Evolutionary conservation across 2,113 vertebrate species (phyloP).

Genomic region (Odocoileus hemionus): DNA sequence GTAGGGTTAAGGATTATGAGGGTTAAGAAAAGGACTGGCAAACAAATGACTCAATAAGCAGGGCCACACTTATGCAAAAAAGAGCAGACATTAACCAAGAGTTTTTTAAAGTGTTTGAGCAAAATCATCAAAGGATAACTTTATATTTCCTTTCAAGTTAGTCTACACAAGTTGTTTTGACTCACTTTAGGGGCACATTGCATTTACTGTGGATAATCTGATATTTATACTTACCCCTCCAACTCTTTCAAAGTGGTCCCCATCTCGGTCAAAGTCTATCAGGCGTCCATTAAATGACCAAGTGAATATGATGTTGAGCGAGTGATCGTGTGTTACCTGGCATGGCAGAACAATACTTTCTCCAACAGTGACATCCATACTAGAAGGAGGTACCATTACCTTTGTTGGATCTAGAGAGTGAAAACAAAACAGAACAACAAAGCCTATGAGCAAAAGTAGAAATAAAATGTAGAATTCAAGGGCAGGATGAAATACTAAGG

Average conservation of each 20-base stretch:
- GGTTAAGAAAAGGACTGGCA: not conserved
- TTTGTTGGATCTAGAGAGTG: constrained; percentile 87
- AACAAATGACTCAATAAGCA: not conserved
- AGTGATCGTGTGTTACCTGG: constrained; percentile 94
- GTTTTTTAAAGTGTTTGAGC: not conserved
- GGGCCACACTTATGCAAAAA: not conserved
- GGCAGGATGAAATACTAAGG: not conserved
- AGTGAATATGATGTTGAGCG: constrained; percentile 92
- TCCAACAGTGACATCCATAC: constrained; percentile 94
- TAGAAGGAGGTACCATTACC: constrained; percentile 90
- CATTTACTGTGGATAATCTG: no score
- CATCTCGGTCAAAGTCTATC: constrained; percentile 94
- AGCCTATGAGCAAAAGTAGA: not conserved
- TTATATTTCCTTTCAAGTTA: not conserved
- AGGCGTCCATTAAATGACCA: constrained; percentile 97
- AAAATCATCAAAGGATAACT: not conserved
- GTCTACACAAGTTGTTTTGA: not conserved
- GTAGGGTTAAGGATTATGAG: not conserved
- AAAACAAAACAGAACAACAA: not conserved
- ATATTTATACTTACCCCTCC: constrained; percentile 92
- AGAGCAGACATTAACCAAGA: not conserved
- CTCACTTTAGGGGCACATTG: not conserved
- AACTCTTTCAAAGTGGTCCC: constrained; percentile 96
- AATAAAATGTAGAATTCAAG: not conserved
- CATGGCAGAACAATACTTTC: constrained; percentile 97